phyloP scores from a whole-genome alignment of 2,113 vertebrate genomes.

The Halcyon malimbica region DNA sequence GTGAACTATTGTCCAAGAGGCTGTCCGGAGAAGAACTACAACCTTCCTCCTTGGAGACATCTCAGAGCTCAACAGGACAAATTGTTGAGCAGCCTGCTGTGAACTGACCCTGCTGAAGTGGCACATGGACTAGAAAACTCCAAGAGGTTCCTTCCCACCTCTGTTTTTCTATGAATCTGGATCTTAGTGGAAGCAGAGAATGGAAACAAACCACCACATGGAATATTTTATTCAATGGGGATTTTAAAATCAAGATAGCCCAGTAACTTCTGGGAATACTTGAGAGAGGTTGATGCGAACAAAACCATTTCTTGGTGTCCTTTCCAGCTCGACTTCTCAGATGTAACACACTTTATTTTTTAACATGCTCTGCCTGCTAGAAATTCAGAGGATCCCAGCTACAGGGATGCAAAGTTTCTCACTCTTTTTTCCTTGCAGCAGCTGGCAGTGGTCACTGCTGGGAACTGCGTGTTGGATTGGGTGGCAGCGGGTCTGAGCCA shows the following conservation, averaged over 20 bases:
- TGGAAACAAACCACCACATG: fast-evolving
- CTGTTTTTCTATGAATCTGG: neutral
- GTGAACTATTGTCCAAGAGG: neutral
- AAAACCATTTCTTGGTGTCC: neutral
- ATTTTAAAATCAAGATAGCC: neutral
- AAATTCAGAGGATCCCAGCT: neutral
- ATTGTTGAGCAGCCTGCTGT: neutral
- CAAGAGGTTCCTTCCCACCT: neutral
- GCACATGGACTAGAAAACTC: neutral
- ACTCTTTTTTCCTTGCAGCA: too few species aligned
- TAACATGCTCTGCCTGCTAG: neutral
- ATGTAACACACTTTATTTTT: neutral
- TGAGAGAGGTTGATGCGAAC: neutral
- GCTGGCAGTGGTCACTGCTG: too few species aligned
- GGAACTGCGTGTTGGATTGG: too few species aligned
- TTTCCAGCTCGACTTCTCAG: neutral
- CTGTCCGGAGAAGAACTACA: neutral
- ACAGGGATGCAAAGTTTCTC: too few species aligned
- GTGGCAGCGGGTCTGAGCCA: too few species aligned
- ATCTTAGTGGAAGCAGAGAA: neutral
- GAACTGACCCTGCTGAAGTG: neutral
- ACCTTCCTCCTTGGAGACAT: neutral
- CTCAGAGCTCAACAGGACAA: neutral
- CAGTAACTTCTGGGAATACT: neutral
- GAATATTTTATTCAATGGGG: neutral